Percentiles rank a stretch among this genome's conserved stretches.
Conservation (phyloP, 2,888 invertebrate genomes). For the Meandrusa payeni region DNA sequence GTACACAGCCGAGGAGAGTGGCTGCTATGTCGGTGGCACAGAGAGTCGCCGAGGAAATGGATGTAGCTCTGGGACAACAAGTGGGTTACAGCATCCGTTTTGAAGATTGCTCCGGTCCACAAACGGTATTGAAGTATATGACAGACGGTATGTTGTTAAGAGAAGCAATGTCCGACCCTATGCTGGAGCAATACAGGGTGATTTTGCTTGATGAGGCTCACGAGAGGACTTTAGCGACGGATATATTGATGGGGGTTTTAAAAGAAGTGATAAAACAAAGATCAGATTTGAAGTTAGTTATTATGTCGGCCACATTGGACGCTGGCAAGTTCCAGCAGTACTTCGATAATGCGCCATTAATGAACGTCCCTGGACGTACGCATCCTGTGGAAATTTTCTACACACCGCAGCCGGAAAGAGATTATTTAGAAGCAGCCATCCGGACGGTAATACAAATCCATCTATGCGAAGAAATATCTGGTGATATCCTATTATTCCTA, state of each 20-base stretch:
- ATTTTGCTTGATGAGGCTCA: conserved; percentile 99
- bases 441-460: conserved; percentile 97
- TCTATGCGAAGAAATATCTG: conserved; percentile 95
- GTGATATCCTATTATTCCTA: conserved; percentile 95
- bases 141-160: conserved; percentile 99
- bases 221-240: conserved; percentile 98
- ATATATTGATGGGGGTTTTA: conserved; percentile 98
- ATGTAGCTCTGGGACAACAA: conserved; percentile 89
- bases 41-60: conserved; percentile 99
- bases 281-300: conserved; percentile 95
- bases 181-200: conserved; percentile 97
- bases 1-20: conserved; percentile 97
- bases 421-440: conserved; percentile 99
- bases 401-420: conserved; percentile 97
- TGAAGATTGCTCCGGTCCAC: conserved; percentile 97
- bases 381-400: conserved; percentile 91
- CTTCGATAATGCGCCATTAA: conserved; percentile 98
- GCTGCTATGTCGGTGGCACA: conserved; percentile 99
- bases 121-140: conserved; percentile 98
- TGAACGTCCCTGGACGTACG: conserved; percentile 94
- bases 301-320: conserved; percentile 99
- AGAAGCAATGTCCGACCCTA: conserved; percentile 99
- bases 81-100: conserved; percentile 92
- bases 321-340: conserved; percentile 99
- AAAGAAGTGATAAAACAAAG: conserved; percentile 98